Evolutionary conservation across 2,888 invertebrate genomes (phyloP), one percentile per base, ranked within the genome.

Genomic region (Lithophane ornitopus): DNA sequence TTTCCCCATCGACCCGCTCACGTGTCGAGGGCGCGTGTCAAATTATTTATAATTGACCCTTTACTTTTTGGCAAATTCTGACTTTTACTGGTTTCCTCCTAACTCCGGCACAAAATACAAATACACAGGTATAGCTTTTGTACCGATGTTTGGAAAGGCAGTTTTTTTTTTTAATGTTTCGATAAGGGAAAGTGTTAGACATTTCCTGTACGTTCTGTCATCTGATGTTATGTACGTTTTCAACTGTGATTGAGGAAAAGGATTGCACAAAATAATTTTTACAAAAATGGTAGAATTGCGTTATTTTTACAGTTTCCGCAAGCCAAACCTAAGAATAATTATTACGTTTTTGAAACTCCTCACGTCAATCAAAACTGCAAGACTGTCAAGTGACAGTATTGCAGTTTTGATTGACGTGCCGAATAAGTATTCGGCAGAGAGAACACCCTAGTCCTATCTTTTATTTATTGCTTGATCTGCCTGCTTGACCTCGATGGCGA

Each of bases 21-120:
- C 82, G 81, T 77, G 78, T 62, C 28, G 54, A 56, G 52, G 34
- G 14, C 65, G 26, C 80, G 78, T 76, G 85, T 69, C 82, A 76
- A 80, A 77, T 85, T 80, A 87, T 85, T 87, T 86, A 85, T 87
- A 86, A 86, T 86, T 87, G 85, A 79, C 77, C 76, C 76, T 76
- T 85, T 70, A 61, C 63, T 67, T 74, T 70, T 66, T 28, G 39
- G n/a, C n/a, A 26, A 81, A 22, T 69, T 81, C 59, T 26, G 65
- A 78, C 46, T 70, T 78, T 61, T 72, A 54, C 61, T n/a, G 49
- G 54, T 71, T 78, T 75, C 68, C 12, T 70, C 49, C 28, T 68
- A 73, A 76, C 70, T 75, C 28, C 12, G 19, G 8, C 7, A 26
- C 12, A 28, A 61, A 44, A 62, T 46, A 77, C 58, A 63, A 44